These are phyloP conservation scores for Clusia tigrina DNA, from an alignment of 2,888 invertebrate species.

Conservation along the genomic window DNA sequence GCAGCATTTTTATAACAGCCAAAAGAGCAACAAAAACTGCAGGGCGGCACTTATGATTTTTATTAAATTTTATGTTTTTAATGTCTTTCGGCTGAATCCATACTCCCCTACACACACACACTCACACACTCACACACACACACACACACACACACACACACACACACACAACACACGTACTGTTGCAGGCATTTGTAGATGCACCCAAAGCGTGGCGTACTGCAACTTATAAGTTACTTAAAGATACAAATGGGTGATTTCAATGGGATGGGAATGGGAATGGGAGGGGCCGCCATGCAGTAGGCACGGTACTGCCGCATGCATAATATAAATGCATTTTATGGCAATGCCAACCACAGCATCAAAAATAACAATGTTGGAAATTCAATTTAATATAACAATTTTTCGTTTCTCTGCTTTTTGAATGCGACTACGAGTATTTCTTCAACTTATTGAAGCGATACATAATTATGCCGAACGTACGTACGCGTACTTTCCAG, in stretches of 20 bases:
- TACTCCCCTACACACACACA: neutral
- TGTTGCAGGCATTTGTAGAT: constrained; percentile 7
- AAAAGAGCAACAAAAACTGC: too few relatives aligned
- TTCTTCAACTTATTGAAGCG: too few relatives aligned
- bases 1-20: too few relatives aligned
- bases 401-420: too few relatives aligned
- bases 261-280: neutral
- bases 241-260: neutral
- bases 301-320: neutral
- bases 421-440: too few relatives aligned
- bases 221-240: neutral
- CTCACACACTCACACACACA: neutral
- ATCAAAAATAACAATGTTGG: constrained; percentile 34
- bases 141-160: constrained; percentile 7
- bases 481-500: constrained; percentile 35
- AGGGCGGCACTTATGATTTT: constrained; percentile 1
- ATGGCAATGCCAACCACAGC: constrained; percentile 30
- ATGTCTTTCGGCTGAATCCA: neutral
- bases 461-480: constrained; percentile 14
- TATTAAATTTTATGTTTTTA: constrained; percentile 6
- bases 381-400: constrained; percentile 13
- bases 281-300: neutral
- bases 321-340: constrained; percentile 28
- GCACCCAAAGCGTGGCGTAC: too few relatives aligned
- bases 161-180: neutral